Evolutionary conservation across 2,113 vertebrate species (phyloP), one percentile per base, ranked within the genome.

Genomic region (Eurystomus gularis): DNA sequence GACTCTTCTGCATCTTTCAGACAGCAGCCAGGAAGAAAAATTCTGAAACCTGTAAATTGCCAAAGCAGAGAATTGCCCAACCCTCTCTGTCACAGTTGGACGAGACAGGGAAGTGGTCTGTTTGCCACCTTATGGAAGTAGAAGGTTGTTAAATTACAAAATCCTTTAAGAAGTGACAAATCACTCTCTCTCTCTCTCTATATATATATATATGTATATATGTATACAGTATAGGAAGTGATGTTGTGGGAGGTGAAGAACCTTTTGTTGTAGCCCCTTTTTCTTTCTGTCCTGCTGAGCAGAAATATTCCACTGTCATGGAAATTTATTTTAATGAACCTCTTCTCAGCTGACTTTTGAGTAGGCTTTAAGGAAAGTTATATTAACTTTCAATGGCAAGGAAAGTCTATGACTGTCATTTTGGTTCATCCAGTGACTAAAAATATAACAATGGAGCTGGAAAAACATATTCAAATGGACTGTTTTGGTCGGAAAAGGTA

Each of bases 381-480:
- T 61, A 26, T 65, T n/a, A 68, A 52, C 6, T 84, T 90, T 61
- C 39, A 78, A 1, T 54, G 48, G 13, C 35, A 83, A 77, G 60
- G 12, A 33, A 68, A 65, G 57, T n/a, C 42, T 60, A 6, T 20
- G 20, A 21, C 18, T 92, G 85, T 76, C 31, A 89, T 69, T 92
- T 93, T 93, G 58, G 76, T 86, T 94, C 33, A 88, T 86, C 31
- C 48, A 46, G 11, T 54, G 69, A 57, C 76, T 93, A 86, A 93
- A 95, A 93, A 76, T 75, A n/a, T 16, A 78, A 78, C n/a, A 94
- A 46, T 42, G 10, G 35, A 81, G 5, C 19, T 64, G 23, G 25
- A 77, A 86, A 35, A 91, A 86, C 15, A 42, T 40, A 85, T 90
- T 94, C 24, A 60, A 68, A 76, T 28, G 26, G 24, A 68, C 11